phyloP scores from a whole-genome alignment of 2,113 vertebrate genomes.

The Pygoscelis adeliae region DNA sequence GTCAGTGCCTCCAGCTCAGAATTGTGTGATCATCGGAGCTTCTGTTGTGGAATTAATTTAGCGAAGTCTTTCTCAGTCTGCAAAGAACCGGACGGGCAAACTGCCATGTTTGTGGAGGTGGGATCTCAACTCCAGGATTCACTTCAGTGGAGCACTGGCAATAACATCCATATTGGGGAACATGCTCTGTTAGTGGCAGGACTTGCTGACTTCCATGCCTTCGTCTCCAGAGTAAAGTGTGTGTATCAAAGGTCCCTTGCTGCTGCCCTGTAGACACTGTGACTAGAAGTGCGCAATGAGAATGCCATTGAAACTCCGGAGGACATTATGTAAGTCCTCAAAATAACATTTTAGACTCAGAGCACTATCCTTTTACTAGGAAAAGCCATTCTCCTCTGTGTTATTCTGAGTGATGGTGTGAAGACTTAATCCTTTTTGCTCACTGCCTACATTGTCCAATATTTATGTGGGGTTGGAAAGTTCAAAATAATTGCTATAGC shows the following conservation, averaged over 20 bases:
- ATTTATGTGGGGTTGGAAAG: background rate
- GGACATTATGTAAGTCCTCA: background rate
- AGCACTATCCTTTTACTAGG: background rate
- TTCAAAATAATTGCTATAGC: background rate
- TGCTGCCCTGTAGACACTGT: background rate
- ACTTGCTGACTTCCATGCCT: background rate
- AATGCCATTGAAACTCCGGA: background rate
- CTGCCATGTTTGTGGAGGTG: background rate
- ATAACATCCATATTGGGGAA: background rate
- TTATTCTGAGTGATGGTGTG: background rate
- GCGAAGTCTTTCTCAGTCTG: background rate
- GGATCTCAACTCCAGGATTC: background rate
- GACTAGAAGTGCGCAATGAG: background rate
- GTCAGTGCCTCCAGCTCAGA: background rate
- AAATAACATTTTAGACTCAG: background rate
- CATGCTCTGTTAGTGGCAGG: background rate
- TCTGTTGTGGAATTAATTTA: background rate
- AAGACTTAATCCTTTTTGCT: background rate
- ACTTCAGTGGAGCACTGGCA: background rate
- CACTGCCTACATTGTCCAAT: background rate
- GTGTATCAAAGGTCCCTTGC: background rate
- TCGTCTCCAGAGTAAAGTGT: background rate
- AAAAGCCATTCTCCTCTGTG: background rate
- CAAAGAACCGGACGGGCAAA: background rate
- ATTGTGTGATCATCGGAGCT: background rate